A percentile compares a stretch with the other conserved stretches of the same genome.
phyloP scores from a whole-genome alignment of 2,797 vertebrate genomes.

The Dendrocincla tyrannina region DNA sequence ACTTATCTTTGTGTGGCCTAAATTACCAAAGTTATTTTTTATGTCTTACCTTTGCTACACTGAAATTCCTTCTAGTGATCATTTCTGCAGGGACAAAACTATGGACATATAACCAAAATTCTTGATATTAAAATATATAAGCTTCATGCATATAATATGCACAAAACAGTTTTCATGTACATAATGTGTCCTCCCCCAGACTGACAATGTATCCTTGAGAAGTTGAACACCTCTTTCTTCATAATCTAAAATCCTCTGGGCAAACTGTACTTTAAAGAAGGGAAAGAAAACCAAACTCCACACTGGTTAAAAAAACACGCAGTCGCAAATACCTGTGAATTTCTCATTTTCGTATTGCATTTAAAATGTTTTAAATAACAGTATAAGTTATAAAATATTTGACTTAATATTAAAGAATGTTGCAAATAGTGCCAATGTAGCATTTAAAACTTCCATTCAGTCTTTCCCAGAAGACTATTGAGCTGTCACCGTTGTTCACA shows the following conservation, averaged over 20 bases:
- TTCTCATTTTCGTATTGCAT: not conserved
- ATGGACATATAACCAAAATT: not conserved
- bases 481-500: not conserved
- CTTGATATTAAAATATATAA: not conserved
- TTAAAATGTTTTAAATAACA: conserved; percentile 36
- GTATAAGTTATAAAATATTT: conserved; percentile 5
- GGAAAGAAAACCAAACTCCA: not conserved
- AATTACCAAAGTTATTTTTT: not conserved
- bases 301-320: not conserved
- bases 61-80: not conserved
- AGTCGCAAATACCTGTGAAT: not conserved
- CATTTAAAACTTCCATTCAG: not conserved
- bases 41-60: not conserved
- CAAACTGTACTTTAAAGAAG: not conserved
- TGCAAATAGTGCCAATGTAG: not conserved
- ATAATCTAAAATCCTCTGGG: not conserved
- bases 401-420: not conserved
- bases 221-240: not conserved
- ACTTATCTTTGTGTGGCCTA: not conserved
- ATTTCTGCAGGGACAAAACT: not conserved
- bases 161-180: not conserved
- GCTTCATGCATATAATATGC: not conserved
- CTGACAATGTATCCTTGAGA: not conserved
- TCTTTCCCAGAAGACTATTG: not conserved
- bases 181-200: not conserved